phyloP scores from a whole-genome alignment of 1,140 invertebrate genomes.

The Microvelia longipes region DNA sequence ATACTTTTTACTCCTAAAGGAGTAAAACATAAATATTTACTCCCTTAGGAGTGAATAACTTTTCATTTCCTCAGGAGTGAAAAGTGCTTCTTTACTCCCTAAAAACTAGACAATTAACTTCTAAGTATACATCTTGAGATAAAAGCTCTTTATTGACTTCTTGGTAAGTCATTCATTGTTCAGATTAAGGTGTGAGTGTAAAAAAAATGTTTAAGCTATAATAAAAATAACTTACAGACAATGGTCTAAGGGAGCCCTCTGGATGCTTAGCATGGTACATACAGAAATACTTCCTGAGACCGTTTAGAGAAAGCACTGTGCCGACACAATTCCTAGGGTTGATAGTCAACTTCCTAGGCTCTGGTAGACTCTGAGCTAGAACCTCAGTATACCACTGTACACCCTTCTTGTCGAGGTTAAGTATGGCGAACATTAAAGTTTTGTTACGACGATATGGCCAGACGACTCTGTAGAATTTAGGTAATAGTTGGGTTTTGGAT shows the following conservation, averaged over 20 bases:
- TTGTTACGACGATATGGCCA: constrained; percentile 87
- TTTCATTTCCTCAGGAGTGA: too few species aligned
- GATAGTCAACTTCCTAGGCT: constrained; percentile 68
- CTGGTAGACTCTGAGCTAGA: constrained; percentile 64
- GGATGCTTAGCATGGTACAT: constrained; percentile 94
- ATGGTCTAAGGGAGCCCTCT: constrained; percentile 21
- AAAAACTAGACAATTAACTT: too few species aligned
- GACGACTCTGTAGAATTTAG: constrained; percentile 80
- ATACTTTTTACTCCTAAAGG: too few species aligned
- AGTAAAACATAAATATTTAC: too few species aligned
- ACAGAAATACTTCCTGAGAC: constrained; percentile 91
- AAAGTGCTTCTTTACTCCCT: too few species aligned
- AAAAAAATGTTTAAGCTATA: too few species aligned
- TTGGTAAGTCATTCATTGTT: too few species aligned
- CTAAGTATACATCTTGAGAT: too few species aligned
- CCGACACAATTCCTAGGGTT: constrained; percentile 95
- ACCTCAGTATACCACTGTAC: constrained; percentile 77
- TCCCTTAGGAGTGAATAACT: too few species aligned
- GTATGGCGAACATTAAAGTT: constrained; percentile 81
- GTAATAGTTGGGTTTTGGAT: constrained; percentile 67
- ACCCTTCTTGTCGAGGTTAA: constrained; percentile 72
- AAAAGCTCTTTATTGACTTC: too few species aligned
- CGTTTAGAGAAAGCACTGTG: constrained; percentile 89
- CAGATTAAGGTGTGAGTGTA: too few species aligned
- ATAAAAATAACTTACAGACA: not conserved